Evolutionary conservation across 2,797 vertebrate genomes (phyloP), one percentile per base, ranked within the genome.

Genomic region (Coilia nasus): DNA sequence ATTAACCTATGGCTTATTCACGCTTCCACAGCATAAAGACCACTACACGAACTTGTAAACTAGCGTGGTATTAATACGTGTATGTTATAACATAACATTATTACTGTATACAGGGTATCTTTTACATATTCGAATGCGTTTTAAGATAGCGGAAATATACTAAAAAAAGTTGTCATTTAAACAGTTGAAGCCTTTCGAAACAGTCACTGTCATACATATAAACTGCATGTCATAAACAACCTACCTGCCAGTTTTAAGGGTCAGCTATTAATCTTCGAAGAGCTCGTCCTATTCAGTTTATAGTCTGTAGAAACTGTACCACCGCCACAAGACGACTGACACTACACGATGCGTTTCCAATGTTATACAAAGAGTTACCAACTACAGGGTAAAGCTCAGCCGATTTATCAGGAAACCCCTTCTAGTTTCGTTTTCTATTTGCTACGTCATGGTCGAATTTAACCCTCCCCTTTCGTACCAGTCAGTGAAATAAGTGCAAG

Each of bases 351-450:
- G 23, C 9, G 15, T 75, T 28, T 14, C 12, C 19, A 75, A 75
- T 31, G 28, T 41, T 75, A 2, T 64, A 4, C 25, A 6, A 25
- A 21, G 17, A 41, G 9, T 25, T 2, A 64, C 17, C 25, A 23
- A 64, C 23, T 64, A 25, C 60, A 23, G 19, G 6, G 60, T n/a
- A 25, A 64, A 54, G 7, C 57, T 60, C 11, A 47, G 19, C 35
- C 47, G 15, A 12, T 25, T 94, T 94, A 89, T 83, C 28, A 35
- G 92, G 92, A 95, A 95, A 93, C 88, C 85, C 92, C 86, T 54
- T 62, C 1, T 0, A 82, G 91, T 96, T 96, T 95, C 95, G 94
- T 92, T 96, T 95, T 95, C 88, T 84, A 47, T 6, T 50, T 84
- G 46, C 89, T 83, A 91, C 93, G 92, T 93, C 91, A 91, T 14